Conservation (phyloP, 2,797 vertebrate species). For the Centropyge bicolor region DNA sequence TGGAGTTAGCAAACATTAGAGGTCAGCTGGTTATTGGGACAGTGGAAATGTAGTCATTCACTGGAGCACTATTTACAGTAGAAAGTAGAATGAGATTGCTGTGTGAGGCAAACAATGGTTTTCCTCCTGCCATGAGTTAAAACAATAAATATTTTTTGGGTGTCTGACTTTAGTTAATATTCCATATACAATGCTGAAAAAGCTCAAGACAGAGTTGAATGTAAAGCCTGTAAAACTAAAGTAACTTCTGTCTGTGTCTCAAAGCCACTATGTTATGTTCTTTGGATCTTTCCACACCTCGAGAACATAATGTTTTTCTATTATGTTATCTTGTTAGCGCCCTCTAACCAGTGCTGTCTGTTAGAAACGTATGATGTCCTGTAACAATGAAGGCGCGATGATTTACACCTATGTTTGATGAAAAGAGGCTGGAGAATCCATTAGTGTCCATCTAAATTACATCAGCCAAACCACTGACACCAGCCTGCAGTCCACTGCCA, state of each 20-base stretch:
- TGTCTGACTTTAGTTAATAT: background rate
- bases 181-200: background rate
- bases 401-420: constrained; percentile 76
- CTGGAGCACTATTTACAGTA: constrained; percentile 61
- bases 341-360: constrained; percentile 33
- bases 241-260: constrained; percentile 8
- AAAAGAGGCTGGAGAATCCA: constrained; percentile 70
- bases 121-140: background rate
- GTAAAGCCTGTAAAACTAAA: constrained; percentile 14
- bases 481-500: constrained; percentile 62
- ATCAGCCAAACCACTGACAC: constrained; percentile 73
- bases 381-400: constrained; percentile 54
- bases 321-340: constrained; percentile 55
- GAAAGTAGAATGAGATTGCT: constrained; percentile 36
- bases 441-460: constrained; percentile 79
- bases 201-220: constrained; percentile 13
- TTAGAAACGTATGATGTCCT: constrained; percentile 50
- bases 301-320: constrained; percentile 49
- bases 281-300: constrained; percentile 19
- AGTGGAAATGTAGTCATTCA: constrained; percentile 63
- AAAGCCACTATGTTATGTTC: constrained; percentile 23
- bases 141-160: background rate
- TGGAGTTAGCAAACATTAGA: constrained; percentile 78
- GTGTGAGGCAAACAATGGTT: constrained; percentile 37
- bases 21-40: constrained; percentile 80